A percentile compares a stretch with the other conserved stretches of the same genome.
phyloP scores from a whole-genome alignment of 2,888 invertebrate species.

The Nephrotoma flavescens region DNA sequence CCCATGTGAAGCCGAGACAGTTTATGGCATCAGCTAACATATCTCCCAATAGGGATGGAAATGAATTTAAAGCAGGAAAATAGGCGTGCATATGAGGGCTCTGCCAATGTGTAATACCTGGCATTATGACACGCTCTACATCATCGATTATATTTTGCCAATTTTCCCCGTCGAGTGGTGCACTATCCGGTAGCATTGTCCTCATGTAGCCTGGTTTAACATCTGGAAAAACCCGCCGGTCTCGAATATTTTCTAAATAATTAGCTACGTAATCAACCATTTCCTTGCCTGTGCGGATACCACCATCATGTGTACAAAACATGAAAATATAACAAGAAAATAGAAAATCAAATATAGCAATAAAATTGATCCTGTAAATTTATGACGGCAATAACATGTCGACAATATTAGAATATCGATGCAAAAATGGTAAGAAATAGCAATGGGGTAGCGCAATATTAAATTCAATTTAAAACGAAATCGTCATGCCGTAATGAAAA shows the following conservation, averaged over 20 bases:
- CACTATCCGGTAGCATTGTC: conserved; percentile 67
- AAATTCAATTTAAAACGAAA: not conserved
- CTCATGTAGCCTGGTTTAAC: conserved; percentile 91
- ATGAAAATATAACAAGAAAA: not conserved
- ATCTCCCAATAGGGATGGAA: conserved; percentile 86
- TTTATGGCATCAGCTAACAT: conserved; percentile 93
- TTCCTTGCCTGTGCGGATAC: conserved; percentile 56
- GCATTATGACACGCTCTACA: conserved; percentile 90
- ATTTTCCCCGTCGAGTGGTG: conserved; percentile 73
- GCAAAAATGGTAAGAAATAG: not conserved
- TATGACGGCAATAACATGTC: not conserved
- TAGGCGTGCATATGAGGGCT: conserved; percentile 98
- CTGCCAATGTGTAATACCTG: conserved; percentile 70
- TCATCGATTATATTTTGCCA: conserved; percentile 90
- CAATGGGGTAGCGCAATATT: not conserved
- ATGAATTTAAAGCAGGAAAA: conserved; percentile 89
- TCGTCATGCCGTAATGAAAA: not conserved
- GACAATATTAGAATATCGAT: not conserved
- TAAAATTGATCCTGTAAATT: not conserved
- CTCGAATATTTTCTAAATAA: conserved; percentile 82
- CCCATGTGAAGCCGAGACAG: conserved; percentile 94
- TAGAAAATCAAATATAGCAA: not conserved
- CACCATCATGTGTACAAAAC: not conserved
- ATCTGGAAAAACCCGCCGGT: conserved; percentile 80
- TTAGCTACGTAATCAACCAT: conserved; percentile 98